These are phyloP conservation scores for Neodon shergylaensis DNA, from an alignment of 2,113 vertebrate species.

Conservation along the genomic window DNA sequence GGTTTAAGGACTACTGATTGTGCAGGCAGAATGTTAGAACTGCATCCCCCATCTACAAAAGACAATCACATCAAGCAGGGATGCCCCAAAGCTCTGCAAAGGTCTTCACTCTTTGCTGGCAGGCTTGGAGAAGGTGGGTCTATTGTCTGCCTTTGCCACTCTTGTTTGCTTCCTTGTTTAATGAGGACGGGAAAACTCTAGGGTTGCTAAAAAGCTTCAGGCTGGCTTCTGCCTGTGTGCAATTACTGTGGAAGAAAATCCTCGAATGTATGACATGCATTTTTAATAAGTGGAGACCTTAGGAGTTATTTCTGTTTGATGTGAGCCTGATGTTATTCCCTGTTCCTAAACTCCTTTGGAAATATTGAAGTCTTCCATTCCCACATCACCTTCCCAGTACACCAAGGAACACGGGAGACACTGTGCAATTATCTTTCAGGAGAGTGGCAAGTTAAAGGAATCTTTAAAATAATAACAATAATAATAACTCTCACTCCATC, in stretches of 20 bases:
- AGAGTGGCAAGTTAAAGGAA: slow-evolving; percentile 64
- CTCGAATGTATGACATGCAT: slow-evolving; percentile 74
- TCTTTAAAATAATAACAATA: background rate
- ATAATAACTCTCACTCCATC: background rate
- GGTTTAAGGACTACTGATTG: background rate
- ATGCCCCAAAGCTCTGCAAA: slow-evolving; percentile 66
- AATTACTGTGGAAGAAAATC: slow-evolving; percentile 66
- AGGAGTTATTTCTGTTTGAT: slow-evolving; percentile 85
- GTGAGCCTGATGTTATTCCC: slow-evolving; percentile 74
- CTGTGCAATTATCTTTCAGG: slow-evolving; percentile 75
- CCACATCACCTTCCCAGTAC: slow-evolving; percentile 73
- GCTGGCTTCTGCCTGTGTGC: slow-evolving; percentile 64
- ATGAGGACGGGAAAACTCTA: slow-evolving; percentile 72
- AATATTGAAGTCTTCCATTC: slow-evolving; percentile 77
- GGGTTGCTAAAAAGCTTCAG: slow-evolving; percentile 71
- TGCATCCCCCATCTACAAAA: background rate
- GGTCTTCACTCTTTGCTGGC: slow-evolving; percentile 74
- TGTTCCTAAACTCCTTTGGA: slow-evolving; percentile 83
- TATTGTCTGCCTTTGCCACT: slow-evolving; percentile 81
- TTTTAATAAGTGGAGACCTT: slow-evolving; percentile 81
- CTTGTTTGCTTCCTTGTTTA: slow-evolving; percentile 77
- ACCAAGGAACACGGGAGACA: slow-evolving; percentile 70
- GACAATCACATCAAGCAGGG: too few species aligned
- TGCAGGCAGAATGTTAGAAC: background rate
- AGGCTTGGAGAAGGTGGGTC: slow-evolving; percentile 75